A percentile compares a stretch with the other conserved stretches of the same genome.
phyloP scores from a whole-genome alignment of 2,113 vertebrate genomes.

The Maylandia zebra region DNA sequence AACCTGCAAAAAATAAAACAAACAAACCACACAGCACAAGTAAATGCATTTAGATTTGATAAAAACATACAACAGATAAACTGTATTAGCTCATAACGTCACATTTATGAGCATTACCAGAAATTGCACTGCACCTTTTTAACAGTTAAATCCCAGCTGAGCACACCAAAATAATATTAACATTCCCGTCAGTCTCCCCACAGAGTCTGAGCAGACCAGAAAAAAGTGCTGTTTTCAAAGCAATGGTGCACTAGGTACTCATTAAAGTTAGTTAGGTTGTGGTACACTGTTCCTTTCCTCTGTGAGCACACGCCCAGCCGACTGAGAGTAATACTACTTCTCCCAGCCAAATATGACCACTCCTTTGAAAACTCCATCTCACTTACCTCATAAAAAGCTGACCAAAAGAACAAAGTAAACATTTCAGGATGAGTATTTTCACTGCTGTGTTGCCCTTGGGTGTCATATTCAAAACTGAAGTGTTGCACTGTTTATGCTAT shows the following conservation, averaged over 20 bases:
- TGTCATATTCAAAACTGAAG: neutral
- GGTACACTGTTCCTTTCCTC: neutral
- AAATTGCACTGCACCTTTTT: neutral
- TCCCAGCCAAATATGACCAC: neutral
- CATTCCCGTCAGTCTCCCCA: neutral
- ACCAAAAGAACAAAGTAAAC: neutral
- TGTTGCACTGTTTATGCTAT: neutral
- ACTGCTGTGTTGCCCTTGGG: neutral
- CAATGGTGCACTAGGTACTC: neutral
- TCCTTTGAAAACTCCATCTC: neutral
- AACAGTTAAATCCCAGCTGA: neutral
- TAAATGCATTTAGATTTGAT: neutral
- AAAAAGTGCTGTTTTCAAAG: neutral
- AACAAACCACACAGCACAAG: neutral
- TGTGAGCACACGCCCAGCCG: neutral
- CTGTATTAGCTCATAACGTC: neutral
- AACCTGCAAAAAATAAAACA: neutral
- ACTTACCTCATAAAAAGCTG: neutral
- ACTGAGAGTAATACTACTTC: neutral
- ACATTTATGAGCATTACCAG: neutral
- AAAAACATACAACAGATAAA: neutral
- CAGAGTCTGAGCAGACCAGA: neutral
- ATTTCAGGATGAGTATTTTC: neutral
- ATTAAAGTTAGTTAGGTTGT: neutral
- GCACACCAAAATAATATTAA: neutral